Base-by-base conservation (phyloP, 2,888 invertebrate species). In the Thereva unica region DNA sequence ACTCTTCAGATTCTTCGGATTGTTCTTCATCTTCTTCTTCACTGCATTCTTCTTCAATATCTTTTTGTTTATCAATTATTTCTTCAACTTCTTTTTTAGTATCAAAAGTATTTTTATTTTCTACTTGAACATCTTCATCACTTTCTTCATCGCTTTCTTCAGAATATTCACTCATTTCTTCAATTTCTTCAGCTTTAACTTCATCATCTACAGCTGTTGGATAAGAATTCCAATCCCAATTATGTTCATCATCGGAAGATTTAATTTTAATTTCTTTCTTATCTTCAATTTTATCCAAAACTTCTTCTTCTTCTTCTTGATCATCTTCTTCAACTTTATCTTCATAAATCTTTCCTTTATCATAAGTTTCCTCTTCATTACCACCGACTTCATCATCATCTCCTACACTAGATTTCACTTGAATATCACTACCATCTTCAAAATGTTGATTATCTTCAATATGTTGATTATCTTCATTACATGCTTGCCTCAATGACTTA, bases 151-250 rank as follows among this genome's bases (percentile, higher is more conserved):
- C 67, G 70, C 71, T 45, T 59, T 69, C n/a, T 56, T 74, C 71
- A 66, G 75, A 73, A 9, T 74, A 70, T 35, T 74, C 71, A 49
- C 70, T 61, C 49, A 70, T 56, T n/a, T 73, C 63, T 55, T 74
- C 74, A 65, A 74, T 64, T 53, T 71, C 67, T 56, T 72, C 69
- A 41, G 73, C 71, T 61, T 76, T 61, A 63, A 74, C 70, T 10
- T 73, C 72, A 68, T 73, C 64, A 64, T 69, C 66, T 50, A 68
- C 40, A 64, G 68, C 55, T 67, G 67, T 63, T 71, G 69, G 65
- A 67, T 53, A 12, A 49, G 65, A 45, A 49, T 67, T 8, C 44
- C 64, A 9, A 68, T 69, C 12, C 38, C 49, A 49, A n/a, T 12
- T 47, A 40, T 59, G n/a, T 34, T 57, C 47, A 5, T 67, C 63